Conservation (phyloP, 2,888 invertebrate species). For the Pristionchus mayeri region DNA sequence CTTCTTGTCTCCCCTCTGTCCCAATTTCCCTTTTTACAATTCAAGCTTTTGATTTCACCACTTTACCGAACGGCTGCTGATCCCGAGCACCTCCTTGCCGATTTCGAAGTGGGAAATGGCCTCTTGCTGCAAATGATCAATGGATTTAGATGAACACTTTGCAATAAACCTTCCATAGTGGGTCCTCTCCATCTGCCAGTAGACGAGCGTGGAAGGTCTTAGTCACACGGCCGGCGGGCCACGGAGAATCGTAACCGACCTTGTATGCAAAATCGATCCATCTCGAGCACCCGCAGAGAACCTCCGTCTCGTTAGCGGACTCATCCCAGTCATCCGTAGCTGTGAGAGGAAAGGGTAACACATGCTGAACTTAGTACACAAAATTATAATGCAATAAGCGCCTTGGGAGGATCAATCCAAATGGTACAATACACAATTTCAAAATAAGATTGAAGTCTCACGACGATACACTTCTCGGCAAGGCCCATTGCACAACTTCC, state of each 20-base stretch:
- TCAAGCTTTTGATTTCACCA: no score
- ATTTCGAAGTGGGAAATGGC: not conserved
- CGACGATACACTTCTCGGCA: not conserved
- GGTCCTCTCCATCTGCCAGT: no score
- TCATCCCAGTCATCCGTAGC: not conserved
- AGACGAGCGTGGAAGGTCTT: no score
- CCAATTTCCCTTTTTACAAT: no score
- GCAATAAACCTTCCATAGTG: no score
- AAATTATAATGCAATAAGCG: no score
- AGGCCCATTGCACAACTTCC: not conserved
- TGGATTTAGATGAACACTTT: no score
- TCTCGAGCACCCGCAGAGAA: not conserved
- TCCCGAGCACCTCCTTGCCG: not conserved
- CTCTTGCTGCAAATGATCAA: not conserved
- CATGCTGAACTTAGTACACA: no score
- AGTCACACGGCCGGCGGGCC: not conserved
- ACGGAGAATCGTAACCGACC: not conserved
- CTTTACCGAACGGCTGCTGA: not conserved
- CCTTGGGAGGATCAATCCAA: no score
- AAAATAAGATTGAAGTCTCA: not conserved
- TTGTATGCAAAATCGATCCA: constrained; percentile 1
- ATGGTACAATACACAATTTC: no score
- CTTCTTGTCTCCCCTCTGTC: no score
- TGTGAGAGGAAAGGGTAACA: no score
- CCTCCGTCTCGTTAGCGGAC: not conserved